Evolutionary conservation across 2,888 invertebrate species (phyloP), one percentile per base, ranked within the genome.

Genomic region (Oscheius myriophilus): DNA sequence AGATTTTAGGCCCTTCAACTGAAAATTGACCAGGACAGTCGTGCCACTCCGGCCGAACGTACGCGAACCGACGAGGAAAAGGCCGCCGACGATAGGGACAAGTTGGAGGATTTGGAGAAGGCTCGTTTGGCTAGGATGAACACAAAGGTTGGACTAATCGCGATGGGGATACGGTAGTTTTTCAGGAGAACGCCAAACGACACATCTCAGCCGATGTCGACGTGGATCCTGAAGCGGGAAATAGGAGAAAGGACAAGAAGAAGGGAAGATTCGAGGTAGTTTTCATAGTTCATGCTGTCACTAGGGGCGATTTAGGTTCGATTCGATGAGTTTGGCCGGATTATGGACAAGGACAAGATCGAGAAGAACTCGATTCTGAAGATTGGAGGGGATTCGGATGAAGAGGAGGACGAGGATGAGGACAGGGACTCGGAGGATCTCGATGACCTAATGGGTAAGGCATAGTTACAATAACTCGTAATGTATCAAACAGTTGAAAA

Each of bases 41-140:
- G 76, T 18, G 76, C 73, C 62, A 87, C 91, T 90, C 92, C 92
- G 14, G 91, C 92, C 23, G 93, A 95, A 85, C 91, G 92, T 78
- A 87, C 94, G 21, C 92, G 93, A 87, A 92, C 91, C 14, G 92
- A 93, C 78, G 93, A 93, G 76, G 93, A 95, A 87, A 88, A 93
- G 55, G 92, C 92, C 0, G 91, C 91, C 78, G 92, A 93, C 86
- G 93, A 94, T 85, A 92, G 91, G 79, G 91, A 92, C 73, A 91
- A 90, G 73, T 87, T 95, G 16, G 92, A 93, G 78, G 90, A 91
- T 81, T 88, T 79, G 1, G 81, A 96, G 89, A 90, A 89, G 71
- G 93, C 93, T 78, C 89, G 94, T 69, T 85, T 92, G 53, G 88
- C 90, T 68, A 90, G 96, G 83, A 96, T 95, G 95, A 79, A 76